Conservation (phyloP, 2,888 invertebrate genomes). For the Nasonovia ribisnigri region DNA sequence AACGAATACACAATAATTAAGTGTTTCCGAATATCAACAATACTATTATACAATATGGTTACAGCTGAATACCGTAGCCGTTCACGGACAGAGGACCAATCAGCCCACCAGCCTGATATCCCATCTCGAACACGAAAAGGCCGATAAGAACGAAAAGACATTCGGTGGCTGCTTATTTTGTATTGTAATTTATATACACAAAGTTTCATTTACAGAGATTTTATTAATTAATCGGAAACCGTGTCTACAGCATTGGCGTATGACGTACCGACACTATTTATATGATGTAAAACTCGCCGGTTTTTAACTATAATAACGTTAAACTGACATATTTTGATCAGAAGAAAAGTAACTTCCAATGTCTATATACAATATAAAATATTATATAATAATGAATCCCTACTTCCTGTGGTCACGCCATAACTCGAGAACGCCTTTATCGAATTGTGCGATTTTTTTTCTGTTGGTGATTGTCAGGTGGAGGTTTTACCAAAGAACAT, state of each 20-base stretch:
- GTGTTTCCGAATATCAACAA: constrained; percentile 6
- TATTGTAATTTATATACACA: not conserved
- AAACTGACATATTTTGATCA: not conserved
- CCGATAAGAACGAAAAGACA: not conserved
- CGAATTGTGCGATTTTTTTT: too few relatives aligned
- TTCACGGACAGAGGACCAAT: not conserved
- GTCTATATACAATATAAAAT: too few relatives aligned
- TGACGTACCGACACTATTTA: too few relatives aligned
- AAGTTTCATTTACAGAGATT: not conserved
- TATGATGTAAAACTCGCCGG: not conserved
- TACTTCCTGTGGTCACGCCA: too few relatives aligned
- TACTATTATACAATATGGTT: not conserved
- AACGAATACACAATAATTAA: not conserved
- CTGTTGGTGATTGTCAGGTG: too few relatives aligned
- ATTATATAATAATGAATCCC: too few relatives aligned
- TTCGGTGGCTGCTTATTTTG: not conserved
- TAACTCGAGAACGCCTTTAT: too few relatives aligned
- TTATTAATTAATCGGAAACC: not conserved
- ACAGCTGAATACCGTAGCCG: not conserved
- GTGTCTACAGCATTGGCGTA: not conserved
- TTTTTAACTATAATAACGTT: not conserved
- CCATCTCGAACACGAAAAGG: not conserved
- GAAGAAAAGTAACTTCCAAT: not conserved
- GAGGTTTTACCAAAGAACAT: too few relatives aligned
- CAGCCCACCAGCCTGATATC: not conserved